Base-by-base conservation (phyloP, 1,140 invertebrate genomes). In the Paraescarpia echinospica region DNA sequence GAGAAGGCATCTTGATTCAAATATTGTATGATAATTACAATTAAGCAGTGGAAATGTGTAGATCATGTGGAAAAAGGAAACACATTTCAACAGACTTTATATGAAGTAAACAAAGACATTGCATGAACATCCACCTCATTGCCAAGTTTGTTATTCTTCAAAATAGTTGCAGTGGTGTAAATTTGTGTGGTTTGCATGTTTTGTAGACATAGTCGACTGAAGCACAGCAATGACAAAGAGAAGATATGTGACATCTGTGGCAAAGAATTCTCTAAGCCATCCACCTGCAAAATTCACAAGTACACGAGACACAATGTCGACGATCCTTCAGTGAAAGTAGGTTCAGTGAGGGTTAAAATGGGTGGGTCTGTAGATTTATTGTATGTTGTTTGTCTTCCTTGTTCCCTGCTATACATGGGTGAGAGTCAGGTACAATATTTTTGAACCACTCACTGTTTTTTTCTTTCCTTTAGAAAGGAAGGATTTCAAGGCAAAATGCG, bases 251-350 rank as follows among this genome's bases (percentile, higher is more conserved):
- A 77, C 59, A 51, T n/a, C 92, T 94, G 34, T 91, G 91, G n/a
- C 88, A 89, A 92, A 93, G 94, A 48, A 9, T 94, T 92, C 35
- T 35, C n/a, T 0, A 94, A 93, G 91, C 77, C 89, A 33, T 93
- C 88, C 33, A 35, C 4, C 12, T 4, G 4, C 4, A 41, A 12
- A 41, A 41, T 6, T 4, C 41, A 41, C 41, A 41, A 41, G 41
- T 41, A 6, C 41, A 41, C 41, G 41, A 41, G 12, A 12, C 41
- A 41, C 41, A 12, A 41, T 41, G 41, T 41, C 4, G 4, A 41
- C 12, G 41, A 41, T 41, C 41, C 41, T 4, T 41, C 41, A 6
- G 41, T 41, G 41, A 41, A 41, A 12, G 41, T 41, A 41, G 41
- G 41, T 41, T 41, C 41, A 41, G 41, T 4, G 4, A 41, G 41